A percentile compares a stretch with the other conserved stretches of the same genome.
Conservation (phyloP, 1,140 invertebrate species). For the Chironomus tepperi region DNA sequence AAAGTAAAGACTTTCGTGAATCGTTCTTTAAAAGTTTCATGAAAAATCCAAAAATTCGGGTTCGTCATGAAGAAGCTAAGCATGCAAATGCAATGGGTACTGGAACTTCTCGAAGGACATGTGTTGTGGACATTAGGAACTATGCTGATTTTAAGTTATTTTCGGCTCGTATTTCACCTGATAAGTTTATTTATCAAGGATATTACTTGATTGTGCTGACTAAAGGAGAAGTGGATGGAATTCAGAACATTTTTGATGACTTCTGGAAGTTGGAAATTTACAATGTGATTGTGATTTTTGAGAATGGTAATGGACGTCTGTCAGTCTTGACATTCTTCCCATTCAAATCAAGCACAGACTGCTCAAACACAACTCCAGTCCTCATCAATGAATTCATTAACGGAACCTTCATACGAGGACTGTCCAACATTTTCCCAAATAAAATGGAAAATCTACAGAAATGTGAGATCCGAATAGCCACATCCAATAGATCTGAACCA, state of each 20-base stretch:
- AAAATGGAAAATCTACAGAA: not conserved
- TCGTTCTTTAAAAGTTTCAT: not conserved
- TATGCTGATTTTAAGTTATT: not conserved
- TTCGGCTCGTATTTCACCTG: not conserved
- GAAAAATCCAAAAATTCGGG: not conserved
- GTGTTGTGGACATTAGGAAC: not conserved
- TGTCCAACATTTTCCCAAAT: not conserved
- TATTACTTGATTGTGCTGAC: not conserved
- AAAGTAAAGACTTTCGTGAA: not conserved
- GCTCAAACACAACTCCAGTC: not conserved
- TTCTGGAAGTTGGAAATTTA: not conserved
- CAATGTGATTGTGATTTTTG: not conserved
- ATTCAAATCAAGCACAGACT: not conserved
- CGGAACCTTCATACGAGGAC: not conserved
- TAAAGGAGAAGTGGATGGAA: not conserved
- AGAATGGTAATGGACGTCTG: not conserved
- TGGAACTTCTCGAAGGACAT: not conserved
- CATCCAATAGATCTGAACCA: not conserved
- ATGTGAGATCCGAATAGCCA: not conserved
- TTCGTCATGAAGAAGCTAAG: not conserved
- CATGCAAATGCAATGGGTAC: not conserved
- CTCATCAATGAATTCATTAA: not conserved
- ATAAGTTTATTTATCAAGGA: not conserved
- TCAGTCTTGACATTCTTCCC: not conserved
- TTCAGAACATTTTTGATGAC: not conserved